A percentile compares a stretch with the other conserved stretches of the same genome.
Evolutionary conservation across 2,797 vertebrate genomes (phyloP).

Genomic region (Psittacula derbiana): DNA sequence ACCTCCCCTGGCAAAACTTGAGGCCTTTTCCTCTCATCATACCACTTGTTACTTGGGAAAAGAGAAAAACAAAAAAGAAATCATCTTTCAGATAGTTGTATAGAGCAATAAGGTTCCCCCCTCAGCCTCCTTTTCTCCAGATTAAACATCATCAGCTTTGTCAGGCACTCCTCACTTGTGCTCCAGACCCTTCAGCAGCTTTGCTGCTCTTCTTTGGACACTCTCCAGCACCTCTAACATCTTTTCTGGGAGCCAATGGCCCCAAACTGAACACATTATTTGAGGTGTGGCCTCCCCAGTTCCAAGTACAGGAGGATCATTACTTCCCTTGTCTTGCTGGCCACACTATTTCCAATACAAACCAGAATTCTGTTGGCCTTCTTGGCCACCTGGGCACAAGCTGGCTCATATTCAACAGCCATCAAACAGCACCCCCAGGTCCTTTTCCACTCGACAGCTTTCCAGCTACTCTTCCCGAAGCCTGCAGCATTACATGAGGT

Average conservation of each 20-base stretch:
- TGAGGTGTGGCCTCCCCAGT: not conserved
- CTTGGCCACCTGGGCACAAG: not conserved
- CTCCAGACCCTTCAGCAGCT: not conserved
- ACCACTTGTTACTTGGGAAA: not conserved
- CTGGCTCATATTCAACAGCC: not conserved
- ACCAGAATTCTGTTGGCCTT: not conserved
- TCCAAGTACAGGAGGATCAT: not conserved
- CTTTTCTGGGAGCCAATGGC: not conserved
- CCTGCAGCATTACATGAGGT: not conserved
- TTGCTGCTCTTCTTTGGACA: not conserved
- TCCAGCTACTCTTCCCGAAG: not conserved
- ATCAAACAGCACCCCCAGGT: not conserved
- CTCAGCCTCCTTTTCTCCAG: not conserved
- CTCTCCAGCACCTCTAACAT: not conserved
- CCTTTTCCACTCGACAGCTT: not conserved
- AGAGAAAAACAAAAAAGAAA: not conserved
- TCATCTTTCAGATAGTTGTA: not conserved
- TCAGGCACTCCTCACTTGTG: not conserved
- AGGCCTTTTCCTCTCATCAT: not conserved
- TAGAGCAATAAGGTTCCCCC: not conserved
- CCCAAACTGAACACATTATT: not conserved
- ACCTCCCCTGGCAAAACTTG: not conserved
- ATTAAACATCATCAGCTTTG: not conserved
- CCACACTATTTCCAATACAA: not conserved
- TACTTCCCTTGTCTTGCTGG: not conserved